phyloP scores from a whole-genome alignment of 1,140 invertebrate species.

The Nasonia vitripennis region DNA sequence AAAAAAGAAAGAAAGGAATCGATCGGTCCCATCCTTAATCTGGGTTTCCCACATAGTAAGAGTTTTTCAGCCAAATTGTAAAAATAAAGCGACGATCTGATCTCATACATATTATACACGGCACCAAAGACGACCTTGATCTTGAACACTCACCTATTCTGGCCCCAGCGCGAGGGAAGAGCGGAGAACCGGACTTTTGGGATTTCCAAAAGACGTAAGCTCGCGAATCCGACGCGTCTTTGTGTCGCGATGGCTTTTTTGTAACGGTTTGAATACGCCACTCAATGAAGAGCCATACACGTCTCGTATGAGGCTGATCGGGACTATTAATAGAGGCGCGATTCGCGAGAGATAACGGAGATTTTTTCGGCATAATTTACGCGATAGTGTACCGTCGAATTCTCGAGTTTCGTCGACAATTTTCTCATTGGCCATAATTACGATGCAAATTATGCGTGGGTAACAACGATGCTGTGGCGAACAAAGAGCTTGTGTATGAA shows the following conservation, averaged over 20 bases:
- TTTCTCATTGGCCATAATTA: too few relatives aligned
- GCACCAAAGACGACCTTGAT: constrained; percentile 33
- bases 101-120: constrained; percentile 19
- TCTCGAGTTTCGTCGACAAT: too few relatives aligned
- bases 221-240: neutral
- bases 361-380: too few relatives aligned
- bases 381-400: too few relatives aligned
- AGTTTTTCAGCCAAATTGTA: too few relatives aligned
- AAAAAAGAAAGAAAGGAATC: too few relatives aligned
- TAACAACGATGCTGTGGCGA: neutral
- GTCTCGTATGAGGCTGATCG: neutral
- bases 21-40: too few relatives aligned
- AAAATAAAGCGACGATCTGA: neutral
- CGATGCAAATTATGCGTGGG: too few relatives aligned
- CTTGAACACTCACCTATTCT: constrained; percentile 24
- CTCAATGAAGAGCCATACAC: neutral
- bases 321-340: neutral
- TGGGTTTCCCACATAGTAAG: too few relatives aligned
- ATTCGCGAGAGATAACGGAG: neutral
- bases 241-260: constrained; percentile 11
- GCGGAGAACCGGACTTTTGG: constrained; percentile 44
- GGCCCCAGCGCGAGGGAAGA: neutral
- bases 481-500: neutral
- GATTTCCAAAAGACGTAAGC: constrained; percentile 31
- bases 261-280: constrained; percentile 24